Base-by-base conservation (phyloP, 2,797 vertebrate species). In the Epinephelus malabaricus region DNA sequence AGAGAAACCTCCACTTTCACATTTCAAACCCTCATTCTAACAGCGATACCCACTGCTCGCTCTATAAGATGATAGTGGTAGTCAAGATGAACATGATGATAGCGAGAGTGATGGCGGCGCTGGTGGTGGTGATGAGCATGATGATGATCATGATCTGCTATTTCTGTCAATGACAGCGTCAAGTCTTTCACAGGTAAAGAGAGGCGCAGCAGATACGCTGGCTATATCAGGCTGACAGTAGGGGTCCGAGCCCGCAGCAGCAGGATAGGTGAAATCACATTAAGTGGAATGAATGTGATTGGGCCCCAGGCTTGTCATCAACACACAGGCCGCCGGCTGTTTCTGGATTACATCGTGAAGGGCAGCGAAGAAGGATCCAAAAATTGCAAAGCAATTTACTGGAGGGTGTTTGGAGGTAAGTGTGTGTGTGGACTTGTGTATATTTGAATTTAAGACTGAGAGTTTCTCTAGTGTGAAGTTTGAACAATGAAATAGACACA, bases 211-310 rank as follows among this genome's bases (percentile, higher is more conserved):
- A 23, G 75, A 89, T 64, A 56, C 1, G 11, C 64, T 15, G 75
- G 81, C 80, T 66, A 45, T 73, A 93, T 93, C 86, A 92, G 72
- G 84, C 21, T 78, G 78, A 43, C 92, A 1, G 86, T 25, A 23
- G 90, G 91, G 91, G 92, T 90, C 81, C 88, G 50, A 76, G 74
- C 68, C 76, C 15, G 80, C 69, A 75, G 74, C 88, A 81, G 89
- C 81, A 43, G 87, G 81, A 89, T 56, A 70, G 72, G 78, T 81
- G 84, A 93, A 92, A 93, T 89, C 90, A 93, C 91, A 92, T 94
- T 89, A 92, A 86, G 85, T 90, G 90, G 92, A 91, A 93, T 89
- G 90, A 93, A 93, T 90, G 92, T 90, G 90, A 93, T 93, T 89
- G 91, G 75, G 78, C 86, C 53, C 17, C 73, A 21, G 73, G 80